These are phyloP conservation scores for Rhinichthys osculus DNA, from an alignment of 2,797 vertebrate genomes.

Conservation along the genomic window DNA sequence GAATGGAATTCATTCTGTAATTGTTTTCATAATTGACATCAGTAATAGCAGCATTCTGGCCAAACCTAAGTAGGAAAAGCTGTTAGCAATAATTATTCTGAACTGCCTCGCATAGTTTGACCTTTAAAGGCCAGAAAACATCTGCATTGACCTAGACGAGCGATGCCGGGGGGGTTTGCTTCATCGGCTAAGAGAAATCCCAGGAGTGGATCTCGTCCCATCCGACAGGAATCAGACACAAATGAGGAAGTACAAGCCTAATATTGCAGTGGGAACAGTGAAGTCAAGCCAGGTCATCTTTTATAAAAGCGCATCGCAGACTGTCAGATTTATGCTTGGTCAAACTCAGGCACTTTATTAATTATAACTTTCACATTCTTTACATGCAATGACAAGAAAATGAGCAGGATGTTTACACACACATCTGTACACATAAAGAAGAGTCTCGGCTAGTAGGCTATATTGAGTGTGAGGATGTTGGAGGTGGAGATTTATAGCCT, in stretches of 20 bases:
- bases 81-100: constrained; percentile 24
- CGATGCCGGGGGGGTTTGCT: neutral
- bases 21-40: constrained; percentile 10
- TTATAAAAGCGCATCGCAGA: neutral
- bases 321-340: neutral
- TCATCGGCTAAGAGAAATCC: neutral
- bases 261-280: neutral
- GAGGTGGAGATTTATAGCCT: no score
- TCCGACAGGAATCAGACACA: no score
- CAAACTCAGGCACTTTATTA: neutral
- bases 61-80: neutral
- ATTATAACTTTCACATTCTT: neutral
- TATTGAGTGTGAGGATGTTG: no score
- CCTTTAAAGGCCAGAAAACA: constrained; percentile 32
- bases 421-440: no score
- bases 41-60: constrained; percentile 9
- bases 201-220: neutral
- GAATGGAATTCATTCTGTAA: neutral
- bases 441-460: no score
- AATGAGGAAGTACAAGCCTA: neutral
- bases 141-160: constrained; percentile 22
- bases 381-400: neutral
- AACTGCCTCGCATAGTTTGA: neutral
- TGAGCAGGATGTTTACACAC: no score
- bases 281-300: neutral